phyloP scores from a whole-genome alignment of 2,113 vertebrate species.

The Megaceryle maxima region DNA sequence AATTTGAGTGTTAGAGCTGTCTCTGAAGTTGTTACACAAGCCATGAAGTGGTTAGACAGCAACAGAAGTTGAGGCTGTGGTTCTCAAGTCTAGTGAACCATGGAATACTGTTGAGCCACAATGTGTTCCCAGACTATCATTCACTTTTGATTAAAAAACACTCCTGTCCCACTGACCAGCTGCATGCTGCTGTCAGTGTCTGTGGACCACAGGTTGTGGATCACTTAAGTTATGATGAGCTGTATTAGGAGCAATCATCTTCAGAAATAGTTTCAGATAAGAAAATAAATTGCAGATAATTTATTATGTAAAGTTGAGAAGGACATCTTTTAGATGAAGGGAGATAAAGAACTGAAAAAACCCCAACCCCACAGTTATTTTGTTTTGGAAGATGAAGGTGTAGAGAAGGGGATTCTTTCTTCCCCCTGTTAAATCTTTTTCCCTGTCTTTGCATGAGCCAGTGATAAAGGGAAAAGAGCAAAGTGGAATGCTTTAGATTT shows the following conservation, averaged over 20 bases:
- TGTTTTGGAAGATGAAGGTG: neutral
- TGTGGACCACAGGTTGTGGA: neutral
- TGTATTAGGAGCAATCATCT: neutral
- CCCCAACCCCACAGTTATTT: neutral
- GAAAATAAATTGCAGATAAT: neutral
- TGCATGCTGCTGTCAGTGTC: rapidly evolving
- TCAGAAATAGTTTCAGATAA: neutral
- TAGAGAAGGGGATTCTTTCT: neutral
- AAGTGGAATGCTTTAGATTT: neutral
- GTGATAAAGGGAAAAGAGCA: neutral
- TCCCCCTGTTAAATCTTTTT: neutral
- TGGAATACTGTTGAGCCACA: neutral
- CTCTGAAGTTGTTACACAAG: neutral
- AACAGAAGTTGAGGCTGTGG: neutral
- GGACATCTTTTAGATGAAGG: neutral
- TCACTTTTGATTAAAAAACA: neutral
- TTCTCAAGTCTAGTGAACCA: neutral
- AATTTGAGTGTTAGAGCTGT: neutral
- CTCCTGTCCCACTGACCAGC: neutral
- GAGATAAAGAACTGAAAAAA: neutral
- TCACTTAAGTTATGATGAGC: neutral
- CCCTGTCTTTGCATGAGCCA: neutral
- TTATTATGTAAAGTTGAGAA: neutral
- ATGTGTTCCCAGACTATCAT: rapidly evolving
- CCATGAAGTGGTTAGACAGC: neutral